A percentile compares a stretch with the other conserved stretches of the same genome.
These are phyloP conservation scores for Urechis unicinctus DNA, from an alignment of 2,888 invertebrate genomes.

Conservation along the genomic window DNA sequence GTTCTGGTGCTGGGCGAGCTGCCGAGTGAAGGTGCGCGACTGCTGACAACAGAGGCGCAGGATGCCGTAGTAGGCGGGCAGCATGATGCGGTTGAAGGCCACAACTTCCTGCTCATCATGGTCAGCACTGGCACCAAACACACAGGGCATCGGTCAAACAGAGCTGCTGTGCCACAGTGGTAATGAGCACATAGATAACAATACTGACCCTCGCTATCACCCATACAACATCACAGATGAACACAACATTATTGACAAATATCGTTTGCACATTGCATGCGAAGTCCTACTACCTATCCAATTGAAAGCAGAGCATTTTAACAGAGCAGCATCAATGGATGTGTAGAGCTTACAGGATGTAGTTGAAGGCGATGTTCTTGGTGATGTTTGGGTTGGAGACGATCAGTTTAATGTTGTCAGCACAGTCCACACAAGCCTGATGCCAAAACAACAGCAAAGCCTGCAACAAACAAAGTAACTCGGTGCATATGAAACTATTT, in stretches of 20 bases:
- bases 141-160: not conserved
- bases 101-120: slow-evolving; percentile 95
- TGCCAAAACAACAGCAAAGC: slow-evolving; percentile 89
- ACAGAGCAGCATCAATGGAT: not conserved
- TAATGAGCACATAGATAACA: not conserved
- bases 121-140: slow-evolving; percentile 71
- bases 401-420: slow-evolving; percentile 83
- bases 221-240: no score
- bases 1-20: slow-evolving; percentile 86
- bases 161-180: not conserved
- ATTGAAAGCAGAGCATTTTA: no score
- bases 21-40: slow-evolving; percentile 76
- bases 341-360: slow-evolving; percentile 72
- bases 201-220: no score
- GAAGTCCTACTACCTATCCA: no score
- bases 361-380: slow-evolving; percentile 93
- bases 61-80: slow-evolving; percentile 74
- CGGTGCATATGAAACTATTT: no score
- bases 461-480: slow-evolving; percentile 19
- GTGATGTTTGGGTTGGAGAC: slow-evolving; percentile 79
- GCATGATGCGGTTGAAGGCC: slow-evolving; percentile 85
- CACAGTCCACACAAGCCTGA: slow-evolving; percentile 84
- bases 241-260: no score
- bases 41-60: slow-evolving; percentile 84
- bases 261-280: no score